Evolutionary conservation across 2,888 invertebrate species (phyloP).

Genomic region (Chymomyza fuscimana): DNA sequence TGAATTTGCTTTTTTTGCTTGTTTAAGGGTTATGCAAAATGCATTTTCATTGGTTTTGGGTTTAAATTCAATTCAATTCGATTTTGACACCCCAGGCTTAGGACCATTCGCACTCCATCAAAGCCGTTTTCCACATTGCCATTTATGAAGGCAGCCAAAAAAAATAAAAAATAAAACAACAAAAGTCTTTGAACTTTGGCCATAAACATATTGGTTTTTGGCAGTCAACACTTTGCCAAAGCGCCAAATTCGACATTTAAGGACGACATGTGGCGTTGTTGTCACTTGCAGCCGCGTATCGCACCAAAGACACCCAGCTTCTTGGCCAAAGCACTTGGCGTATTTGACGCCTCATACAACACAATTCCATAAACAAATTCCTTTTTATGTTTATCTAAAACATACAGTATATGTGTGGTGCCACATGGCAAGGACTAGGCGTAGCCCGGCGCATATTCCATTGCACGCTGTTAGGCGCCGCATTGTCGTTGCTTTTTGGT

Average conservation of each 20-base stretch:
- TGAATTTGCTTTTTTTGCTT: conserved; percentile 21
- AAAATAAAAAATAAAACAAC: conserved; percentile 30
- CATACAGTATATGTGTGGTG: not conserved
- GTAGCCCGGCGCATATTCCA: not conserved
- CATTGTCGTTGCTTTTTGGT: conserved; percentile 41
- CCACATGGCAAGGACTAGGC: not conserved
- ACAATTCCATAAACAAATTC: conserved; percentile 43
- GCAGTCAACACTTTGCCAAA: conserved; percentile 38
- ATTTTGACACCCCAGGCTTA: conserved; percentile 56
- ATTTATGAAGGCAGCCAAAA: conserved; percentile 8
- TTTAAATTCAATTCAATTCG: conserved; percentile 46
- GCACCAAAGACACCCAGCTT: not conserved
- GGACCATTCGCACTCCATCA: conserved; percentile 37
- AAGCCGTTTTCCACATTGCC: not conserved
- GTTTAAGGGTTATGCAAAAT: conserved; percentile 21
- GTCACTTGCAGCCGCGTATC: conserved; percentile 50
- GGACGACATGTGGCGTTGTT: conserved; percentile 63
- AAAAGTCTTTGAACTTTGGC: conserved; percentile 70
- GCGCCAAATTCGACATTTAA: conserved; percentile 12
- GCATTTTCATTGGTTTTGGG: not conserved
- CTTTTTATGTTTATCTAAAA: conserved; percentile 26
- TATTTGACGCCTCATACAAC: not conserved
- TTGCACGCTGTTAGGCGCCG: conserved; percentile 57
- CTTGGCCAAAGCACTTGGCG: conserved; percentile 2
- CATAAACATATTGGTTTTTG: conserved; percentile 67